Conservation (phyloP, 2,113 vertebrate genomes). For the Entelurus aequoreus region DNA sequence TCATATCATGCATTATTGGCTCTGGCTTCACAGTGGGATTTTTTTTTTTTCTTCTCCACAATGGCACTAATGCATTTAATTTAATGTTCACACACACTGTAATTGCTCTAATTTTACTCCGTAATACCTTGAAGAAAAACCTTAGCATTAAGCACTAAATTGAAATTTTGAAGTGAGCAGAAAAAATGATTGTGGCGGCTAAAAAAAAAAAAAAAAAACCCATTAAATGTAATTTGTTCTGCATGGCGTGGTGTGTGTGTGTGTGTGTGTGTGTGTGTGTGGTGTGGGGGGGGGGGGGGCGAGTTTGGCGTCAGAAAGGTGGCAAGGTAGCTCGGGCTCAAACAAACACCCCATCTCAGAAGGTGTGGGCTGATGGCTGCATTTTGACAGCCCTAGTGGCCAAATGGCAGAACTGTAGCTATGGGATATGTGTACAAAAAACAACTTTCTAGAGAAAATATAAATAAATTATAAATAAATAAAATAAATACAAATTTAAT, state of each 20-base stretch:
- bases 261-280: too few relatives aligned
- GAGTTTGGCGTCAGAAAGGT: slow-evolving; percentile 80
- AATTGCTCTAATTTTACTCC: slow-evolving; percentile 87
- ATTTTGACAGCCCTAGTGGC: not conserved
- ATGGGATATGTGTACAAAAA: not conserved
- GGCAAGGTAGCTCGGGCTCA: slow-evolving; percentile 39
- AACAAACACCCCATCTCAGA: not conserved
- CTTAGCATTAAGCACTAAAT: slow-evolving; percentile 88
- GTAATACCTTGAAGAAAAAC: slow-evolving; percentile 81
- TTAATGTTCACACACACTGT: slow-evolving; percentile 79
- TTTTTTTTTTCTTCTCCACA: slow-evolving; percentile 71
- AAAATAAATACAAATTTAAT: too few relatives aligned
- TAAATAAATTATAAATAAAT: too few relatives aligned
- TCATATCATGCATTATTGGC: slow-evolving; percentile 54
- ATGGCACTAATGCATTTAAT: slow-evolving; percentile 85
- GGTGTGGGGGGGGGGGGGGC: slow-evolving; percentile 13
- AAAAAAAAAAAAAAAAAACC: slow-evolving; percentile 69
- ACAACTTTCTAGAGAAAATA: not conserved
- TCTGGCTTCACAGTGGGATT: slow-evolving; percentile 73
- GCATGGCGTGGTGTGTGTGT: slow-evolving; percentile 63
- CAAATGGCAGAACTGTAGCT: not conserved
- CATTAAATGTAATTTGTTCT: slow-evolving; percentile 99
- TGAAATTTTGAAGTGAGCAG: slow-evolving; percentile 91
- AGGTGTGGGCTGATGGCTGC: not conserved
- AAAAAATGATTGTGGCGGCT: slow-evolving; percentile 84